These are phyloP conservation scores for Danaus melanippus DNA, from an alignment of 1,140 invertebrate genomes.

Conservation along the genomic window DNA sequence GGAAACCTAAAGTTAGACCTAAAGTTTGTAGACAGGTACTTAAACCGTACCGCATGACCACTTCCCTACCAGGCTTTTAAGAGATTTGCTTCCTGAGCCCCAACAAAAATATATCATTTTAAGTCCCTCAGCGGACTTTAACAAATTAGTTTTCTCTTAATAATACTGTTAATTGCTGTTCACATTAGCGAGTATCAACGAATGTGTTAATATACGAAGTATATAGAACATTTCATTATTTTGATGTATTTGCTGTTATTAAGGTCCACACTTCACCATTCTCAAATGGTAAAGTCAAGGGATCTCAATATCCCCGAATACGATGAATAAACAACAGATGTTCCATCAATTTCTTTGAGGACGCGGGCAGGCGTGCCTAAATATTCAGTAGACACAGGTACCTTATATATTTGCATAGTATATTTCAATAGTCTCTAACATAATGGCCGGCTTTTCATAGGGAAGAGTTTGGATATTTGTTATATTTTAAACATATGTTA, in stretches of 20 bases:
- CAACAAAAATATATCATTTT: too few species aligned
- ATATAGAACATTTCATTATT: too few species aligned
- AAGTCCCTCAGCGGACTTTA: too few species aligned
- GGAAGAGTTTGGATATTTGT: too few species aligned
- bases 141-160: too few species aligned
- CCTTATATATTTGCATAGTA: conserved; percentile 17
- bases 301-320: conserved; percentile 30
- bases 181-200: too few species aligned
- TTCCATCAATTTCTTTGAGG: conserved; percentile 32
- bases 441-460: not conserved
- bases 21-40: conserved; percentile 22
- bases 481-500: too few species aligned
- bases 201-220: too few species aligned
- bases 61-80: too few species aligned
- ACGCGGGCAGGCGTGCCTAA: conserved; percentile 15
- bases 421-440: conserved; percentile 7
- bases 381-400: conserved; percentile 20
- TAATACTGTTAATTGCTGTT: too few species aligned
- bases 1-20: conserved; percentile 13
- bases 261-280: conserved; percentile 11
- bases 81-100: too few species aligned
- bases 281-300: conserved; percentile 14
- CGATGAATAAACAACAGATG: conserved; percentile 51
- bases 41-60: not conserved
- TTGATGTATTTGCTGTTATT: conserved; percentile 6